phyloP scores from a whole-genome alignment of 2,113 vertebrate species.

The Recurvirostra avosetta region DNA sequence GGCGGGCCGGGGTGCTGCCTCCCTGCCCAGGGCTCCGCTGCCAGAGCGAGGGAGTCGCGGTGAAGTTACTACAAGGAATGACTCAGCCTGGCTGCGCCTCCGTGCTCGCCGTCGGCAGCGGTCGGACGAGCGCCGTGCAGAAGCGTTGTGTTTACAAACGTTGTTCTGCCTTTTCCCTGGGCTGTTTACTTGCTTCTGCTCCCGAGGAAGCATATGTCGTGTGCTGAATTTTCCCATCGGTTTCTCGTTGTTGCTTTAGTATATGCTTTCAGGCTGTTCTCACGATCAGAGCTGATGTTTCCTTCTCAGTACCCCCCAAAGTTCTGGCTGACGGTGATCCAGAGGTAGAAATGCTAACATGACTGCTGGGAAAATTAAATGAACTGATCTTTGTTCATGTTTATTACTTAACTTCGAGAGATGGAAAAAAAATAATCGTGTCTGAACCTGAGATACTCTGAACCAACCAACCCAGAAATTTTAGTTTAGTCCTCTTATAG shows the following conservation, averaged over 20 bases:
- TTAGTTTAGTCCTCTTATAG: background rate
- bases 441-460: background rate
- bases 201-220: background rate
- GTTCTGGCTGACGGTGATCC: background rate
- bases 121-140: background rate
- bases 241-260: background rate
- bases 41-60: background rate
- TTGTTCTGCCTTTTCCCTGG: background rate
- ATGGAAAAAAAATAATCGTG: background rate
- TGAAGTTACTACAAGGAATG: slow-evolving; percentile 55
- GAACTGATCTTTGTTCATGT: fast-evolving
- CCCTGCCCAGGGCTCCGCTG: background rate
- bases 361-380: background rate
- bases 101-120: background rate
- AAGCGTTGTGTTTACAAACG: background rate
- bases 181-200: background rate
- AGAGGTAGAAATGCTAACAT: background rate
- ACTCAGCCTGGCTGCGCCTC: slow-evolving; percentile 61
- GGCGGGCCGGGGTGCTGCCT: background rate
- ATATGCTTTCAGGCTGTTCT: background rate
- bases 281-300: background rate
- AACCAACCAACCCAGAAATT: background rate
- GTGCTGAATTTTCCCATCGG: background rate
- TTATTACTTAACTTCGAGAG: background rate
- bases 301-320: background rate